These are phyloP conservation scores for Phataginus tricuspis DNA, from an alignment of 2,797 vertebrate species.

Conservation along the genomic window DNA sequence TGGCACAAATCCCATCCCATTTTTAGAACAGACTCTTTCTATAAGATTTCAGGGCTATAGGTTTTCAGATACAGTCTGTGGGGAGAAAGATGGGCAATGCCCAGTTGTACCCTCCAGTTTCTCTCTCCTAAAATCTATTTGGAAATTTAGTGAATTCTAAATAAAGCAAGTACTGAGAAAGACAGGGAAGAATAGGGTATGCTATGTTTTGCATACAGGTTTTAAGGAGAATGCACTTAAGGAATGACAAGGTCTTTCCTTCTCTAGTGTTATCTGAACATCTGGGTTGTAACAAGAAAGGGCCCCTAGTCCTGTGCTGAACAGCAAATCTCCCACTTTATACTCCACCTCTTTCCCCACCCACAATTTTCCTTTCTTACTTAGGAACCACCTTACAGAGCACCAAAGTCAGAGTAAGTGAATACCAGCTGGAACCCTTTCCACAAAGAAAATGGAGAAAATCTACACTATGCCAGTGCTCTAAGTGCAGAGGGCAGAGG, in stretches of 20 bases:
- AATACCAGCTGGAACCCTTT: background rate
- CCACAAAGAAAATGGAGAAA: background rate
- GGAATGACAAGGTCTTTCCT: background rate
- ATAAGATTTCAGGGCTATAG: background rate
- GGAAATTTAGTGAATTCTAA: slow-evolving; percentile 22
- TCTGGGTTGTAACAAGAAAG: background rate
- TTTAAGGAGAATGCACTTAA: background rate
- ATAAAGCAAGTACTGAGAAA: slow-evolving; percentile 31
- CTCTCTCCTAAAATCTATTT: background rate
- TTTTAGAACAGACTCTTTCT: background rate
- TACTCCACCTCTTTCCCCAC: background rate
- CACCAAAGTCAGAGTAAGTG: background rate
- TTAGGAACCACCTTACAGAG: background rate
- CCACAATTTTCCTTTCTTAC: background rate
- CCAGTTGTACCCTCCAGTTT: background rate
- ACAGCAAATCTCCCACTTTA: background rate
- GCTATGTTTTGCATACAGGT: background rate
- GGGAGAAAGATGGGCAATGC: background rate
- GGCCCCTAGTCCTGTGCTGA: background rate
- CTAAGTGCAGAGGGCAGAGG: background rate
- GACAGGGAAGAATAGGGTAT: background rate
- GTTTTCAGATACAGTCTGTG: background rate
- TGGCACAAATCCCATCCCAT: background rate
- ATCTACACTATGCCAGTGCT: background rate
- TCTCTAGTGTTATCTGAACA: background rate